Evolutionary conservation across 2,888 invertebrate species (phyloP).

Genomic region (Macrosoma leucophasiata): DNA sequence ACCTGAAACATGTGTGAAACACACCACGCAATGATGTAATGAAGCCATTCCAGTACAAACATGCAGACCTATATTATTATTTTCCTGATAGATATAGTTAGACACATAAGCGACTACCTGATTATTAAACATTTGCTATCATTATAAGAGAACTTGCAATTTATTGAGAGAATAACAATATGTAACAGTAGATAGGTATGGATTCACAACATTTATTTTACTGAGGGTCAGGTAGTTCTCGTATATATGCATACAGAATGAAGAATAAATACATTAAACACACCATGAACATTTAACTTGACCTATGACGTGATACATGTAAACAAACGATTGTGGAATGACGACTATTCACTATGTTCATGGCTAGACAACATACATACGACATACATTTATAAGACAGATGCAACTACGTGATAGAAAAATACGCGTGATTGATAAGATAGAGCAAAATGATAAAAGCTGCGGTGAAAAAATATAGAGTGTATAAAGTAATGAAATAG

Average conservation of each 20-base stretch:
- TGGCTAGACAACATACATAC: too few species aligned
- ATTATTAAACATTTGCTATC: too few species aligned
- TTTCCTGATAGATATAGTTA: constrained; percentile 29
- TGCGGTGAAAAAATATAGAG: constrained; percentile 29
- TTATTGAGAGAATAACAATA: too few species aligned
- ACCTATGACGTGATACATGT: constrained; percentile 15
- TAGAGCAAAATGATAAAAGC: constrained; percentile 30
- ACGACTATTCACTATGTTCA: constrained; percentile 9
- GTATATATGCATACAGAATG: too few species aligned
- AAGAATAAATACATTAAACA: constrained; percentile 19
- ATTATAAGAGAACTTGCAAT: too few species aligned
- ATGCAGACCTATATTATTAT: constrained; percentile 56
- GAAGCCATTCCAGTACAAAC: constrained; percentile 74
- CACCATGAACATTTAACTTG: constrained; percentile 13
- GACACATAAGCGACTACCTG: constrained; percentile 24
- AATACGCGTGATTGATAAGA: constrained; percentile 17
- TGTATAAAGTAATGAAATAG: constrained; percentile 41
- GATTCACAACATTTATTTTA: too few species aligned
- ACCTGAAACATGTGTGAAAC: constrained; percentile 81
- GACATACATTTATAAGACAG: too few species aligned
- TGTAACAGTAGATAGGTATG: too few species aligned
- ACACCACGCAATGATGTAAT: constrained; percentile 76
- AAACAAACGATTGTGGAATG: too few species aligned
- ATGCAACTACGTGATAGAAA: constrained; percentile 8
- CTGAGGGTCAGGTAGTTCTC: too few species aligned